Percentiles rank a stretch among this genome's conserved stretches.
Conservation (phyloP, 2,888 invertebrate species). For the Acanthosepion esculentum region DNA sequence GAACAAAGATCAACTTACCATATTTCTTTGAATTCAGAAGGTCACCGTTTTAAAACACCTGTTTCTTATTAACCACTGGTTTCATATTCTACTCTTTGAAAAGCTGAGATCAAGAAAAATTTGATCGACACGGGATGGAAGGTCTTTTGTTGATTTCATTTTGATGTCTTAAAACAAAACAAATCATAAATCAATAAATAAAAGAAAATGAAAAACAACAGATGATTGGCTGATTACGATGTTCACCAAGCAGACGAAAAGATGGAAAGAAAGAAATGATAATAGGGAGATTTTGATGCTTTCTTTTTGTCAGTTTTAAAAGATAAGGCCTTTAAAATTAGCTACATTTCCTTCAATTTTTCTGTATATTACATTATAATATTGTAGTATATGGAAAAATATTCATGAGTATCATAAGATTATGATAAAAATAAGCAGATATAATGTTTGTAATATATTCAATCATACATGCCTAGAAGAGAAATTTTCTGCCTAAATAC, state of each 20-base stretch:
- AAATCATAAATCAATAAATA: not conserved
- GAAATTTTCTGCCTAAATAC: no score
- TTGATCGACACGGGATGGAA: not conserved
- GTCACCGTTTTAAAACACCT: not conserved
- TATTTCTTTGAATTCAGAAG: conserved; percentile 1
- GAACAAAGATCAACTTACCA: not conserved
- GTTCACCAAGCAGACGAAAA: not conserved
- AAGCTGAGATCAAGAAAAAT: not conserved
- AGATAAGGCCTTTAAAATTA: no score
- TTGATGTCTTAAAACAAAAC: not conserved
- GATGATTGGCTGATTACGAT: not conserved
- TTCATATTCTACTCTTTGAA: not conserved
- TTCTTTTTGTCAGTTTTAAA: no score
- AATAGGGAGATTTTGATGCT: no score
- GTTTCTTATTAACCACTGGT: not conserved
- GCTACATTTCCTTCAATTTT: no score
- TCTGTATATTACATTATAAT: no score
- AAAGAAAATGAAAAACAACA: not conserved
- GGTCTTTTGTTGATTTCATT: not conserved
- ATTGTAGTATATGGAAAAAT: no score
- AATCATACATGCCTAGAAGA: no score
- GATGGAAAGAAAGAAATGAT: not conserved
- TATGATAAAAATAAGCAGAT: no score
- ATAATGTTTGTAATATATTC: no score
- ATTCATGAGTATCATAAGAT: no score